A percentile compares a stretch with the other conserved stretches of the same genome.
phyloP scores from a whole-genome alignment of 2,113 vertebrate species.

The Myiozetetes cayanensis region DNA sequence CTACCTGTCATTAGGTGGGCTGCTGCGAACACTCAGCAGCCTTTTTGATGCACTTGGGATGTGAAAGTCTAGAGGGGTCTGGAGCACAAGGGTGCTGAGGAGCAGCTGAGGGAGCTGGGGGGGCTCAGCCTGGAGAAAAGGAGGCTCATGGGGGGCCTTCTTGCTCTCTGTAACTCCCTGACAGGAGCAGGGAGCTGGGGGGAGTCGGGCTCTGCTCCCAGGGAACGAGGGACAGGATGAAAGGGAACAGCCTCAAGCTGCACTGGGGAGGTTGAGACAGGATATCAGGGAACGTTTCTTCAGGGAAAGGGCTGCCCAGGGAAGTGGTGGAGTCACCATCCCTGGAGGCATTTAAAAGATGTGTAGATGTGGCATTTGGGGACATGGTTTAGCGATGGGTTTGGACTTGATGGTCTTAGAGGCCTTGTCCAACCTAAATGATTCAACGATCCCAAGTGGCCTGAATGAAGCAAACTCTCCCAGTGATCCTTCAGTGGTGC shows the following conservation, averaged over 20 bases:
- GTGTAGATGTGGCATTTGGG: neutral
- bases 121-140: neutral
- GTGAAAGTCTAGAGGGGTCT: neutral
- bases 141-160: neutral
- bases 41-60: neutral
- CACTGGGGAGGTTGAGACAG: neutral
- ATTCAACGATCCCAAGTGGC: neutral
- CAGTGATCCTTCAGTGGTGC: neutral
- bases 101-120: neutral
- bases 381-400: neutral
- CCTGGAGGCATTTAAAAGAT: neutral
- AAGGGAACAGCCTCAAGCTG: rapidly evolving
- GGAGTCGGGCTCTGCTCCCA: rapidly evolving
- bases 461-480: neutral
- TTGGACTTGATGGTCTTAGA: neutral
- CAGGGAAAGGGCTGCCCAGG: neutral
- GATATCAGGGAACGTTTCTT: neutral
- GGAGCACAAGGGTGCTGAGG: neutral
- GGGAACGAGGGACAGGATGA: neutral
- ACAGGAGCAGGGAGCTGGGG: neutral
- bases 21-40: neutral
- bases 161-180: neutral
- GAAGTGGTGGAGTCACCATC: neutral
- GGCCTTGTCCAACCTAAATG: neutral
- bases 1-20: neutral